A percentile compares a stretch with the other conserved stretches of the same genome.
phyloP scores from a whole-genome alignment of 2,797 vertebrate genomes.

The Prunella strophiata region DNA sequence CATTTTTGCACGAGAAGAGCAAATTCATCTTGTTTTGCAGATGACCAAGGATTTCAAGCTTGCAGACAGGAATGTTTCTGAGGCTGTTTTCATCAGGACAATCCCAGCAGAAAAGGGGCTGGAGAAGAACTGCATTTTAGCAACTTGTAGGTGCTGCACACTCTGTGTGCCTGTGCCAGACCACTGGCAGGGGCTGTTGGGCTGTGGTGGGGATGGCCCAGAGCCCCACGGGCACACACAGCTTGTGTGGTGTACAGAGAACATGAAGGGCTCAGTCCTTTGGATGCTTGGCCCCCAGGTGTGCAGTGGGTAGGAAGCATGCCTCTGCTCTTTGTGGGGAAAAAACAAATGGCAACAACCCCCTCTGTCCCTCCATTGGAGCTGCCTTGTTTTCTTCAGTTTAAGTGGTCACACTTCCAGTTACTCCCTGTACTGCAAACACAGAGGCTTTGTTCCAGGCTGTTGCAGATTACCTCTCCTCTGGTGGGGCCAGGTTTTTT shows the following conservation, averaged over 20 bases:
- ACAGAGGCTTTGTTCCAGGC: not conserved
- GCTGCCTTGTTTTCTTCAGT: not conserved
- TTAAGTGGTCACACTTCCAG: not conserved
- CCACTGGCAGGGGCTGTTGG: accelerated
- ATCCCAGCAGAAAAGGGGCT: not conserved
- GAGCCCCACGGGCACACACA: accelerated
- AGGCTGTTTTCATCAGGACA: not conserved
- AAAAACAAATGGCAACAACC: not conserved
- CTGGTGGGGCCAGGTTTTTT: not conserved
- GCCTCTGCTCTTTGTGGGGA: accelerated
- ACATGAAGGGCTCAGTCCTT: not conserved
- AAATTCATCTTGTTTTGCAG: not conserved
- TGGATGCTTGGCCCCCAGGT: no score
- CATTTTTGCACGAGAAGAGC: accelerated
- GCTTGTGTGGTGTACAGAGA: accelerated
- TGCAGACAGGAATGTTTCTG: accelerated
- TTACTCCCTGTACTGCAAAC: not conserved
- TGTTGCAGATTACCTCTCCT: not conserved
- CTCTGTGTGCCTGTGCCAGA: accelerated
- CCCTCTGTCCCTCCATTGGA: not conserved
- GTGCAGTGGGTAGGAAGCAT: not conserved
- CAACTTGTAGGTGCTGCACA: accelerated
- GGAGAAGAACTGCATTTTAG: not conserved
- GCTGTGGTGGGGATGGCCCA: accelerated
- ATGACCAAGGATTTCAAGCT: not conserved